These are phyloP conservation scores for Gallinago media DNA, from an alignment of 2,113 vertebrate species.

Conservation along the genomic window DNA sequence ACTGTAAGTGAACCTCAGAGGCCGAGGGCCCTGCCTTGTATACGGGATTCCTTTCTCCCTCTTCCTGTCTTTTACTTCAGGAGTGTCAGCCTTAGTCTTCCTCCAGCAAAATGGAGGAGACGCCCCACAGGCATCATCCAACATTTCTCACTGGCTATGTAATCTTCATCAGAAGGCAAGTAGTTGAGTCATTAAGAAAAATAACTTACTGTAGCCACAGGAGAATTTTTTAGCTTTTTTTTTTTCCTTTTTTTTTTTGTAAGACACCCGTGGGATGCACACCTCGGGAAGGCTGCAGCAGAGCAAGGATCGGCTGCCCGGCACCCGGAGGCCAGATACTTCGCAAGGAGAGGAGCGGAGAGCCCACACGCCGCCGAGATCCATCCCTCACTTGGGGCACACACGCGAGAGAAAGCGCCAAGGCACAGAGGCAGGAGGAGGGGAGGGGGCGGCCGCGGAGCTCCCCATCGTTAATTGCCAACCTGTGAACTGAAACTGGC, in stretches of 20 bases:
- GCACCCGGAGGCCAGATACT: fast-evolving
- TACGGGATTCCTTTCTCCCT: fast-evolving
- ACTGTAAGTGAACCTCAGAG: neutral
- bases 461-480: fast-evolving
- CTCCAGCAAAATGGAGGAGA: fast-evolving
- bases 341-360: fast-evolving
- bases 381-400: fast-evolving
- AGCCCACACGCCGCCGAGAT: fast-evolving
- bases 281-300: fast-evolving
- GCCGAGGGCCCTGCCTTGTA: neutral
- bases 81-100: fast-evolving
- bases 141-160: neutral
- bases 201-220: neutral
- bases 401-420: fast-evolving
- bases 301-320: neutral
- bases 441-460: fast-evolving
- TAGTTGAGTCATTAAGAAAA: neutral
- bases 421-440: fast-evolving
- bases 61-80: neutral
- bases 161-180: too few species aligned
- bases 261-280: fast-evolving
- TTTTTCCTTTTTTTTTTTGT: neutral
- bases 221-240: fast-evolving
- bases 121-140: neutral
- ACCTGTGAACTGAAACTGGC: fast-evolving